A percentile compares a stretch with the other conserved stretches of the same genome.
Evolutionary conservation across 2,113 vertebrate species (phyloP).

Genomic region (Anser cygnoides): DNA sequence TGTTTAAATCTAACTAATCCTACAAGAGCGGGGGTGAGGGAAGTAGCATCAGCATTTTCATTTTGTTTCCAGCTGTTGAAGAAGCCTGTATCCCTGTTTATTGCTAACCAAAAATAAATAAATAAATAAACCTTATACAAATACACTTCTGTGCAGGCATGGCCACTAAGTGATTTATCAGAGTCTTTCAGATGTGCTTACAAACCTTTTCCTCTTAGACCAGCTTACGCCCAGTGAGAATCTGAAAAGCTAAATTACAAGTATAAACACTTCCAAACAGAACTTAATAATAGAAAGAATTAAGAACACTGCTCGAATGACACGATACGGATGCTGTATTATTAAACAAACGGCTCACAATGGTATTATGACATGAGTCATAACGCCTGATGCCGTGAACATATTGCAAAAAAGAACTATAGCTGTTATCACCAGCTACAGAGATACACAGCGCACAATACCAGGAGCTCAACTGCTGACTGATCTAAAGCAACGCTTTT

Average conservation of each 20-base stretch:
- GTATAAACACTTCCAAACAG: constrained; percentile 33
- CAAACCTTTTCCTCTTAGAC: background rate
- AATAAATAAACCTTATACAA: background rate
- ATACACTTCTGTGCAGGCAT: background rate
- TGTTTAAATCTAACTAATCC: background rate
- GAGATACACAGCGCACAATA: background rate
- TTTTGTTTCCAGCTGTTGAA: background rate
- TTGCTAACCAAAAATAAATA: background rate
- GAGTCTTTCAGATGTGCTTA: background rate
- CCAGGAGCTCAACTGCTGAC: background rate
- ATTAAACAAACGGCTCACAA: constrained; percentile 53
- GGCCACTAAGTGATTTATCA: background rate
- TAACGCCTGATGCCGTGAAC: background rate
- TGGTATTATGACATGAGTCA: constrained; percentile 53
- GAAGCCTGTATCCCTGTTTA: background rate
- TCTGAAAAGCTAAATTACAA: background rate
- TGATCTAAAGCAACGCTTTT: background rate
- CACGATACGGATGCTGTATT: background rate
- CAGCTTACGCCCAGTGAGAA: background rate
- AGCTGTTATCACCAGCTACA: constrained; percentile 12
- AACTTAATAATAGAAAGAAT: constrained; percentile 52
- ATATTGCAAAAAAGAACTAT: constrained; percentile 43
- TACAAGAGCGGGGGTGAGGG: background rate
- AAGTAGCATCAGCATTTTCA: background rate
- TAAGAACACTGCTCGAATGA: constrained; percentile 15